Percentiles rank a stretch among this genome's conserved stretches.
These are phyloP conservation scores for Synergus gifuensis DNA, from an alignment of 2,888 invertebrate genomes.

Conservation along the genomic window DNA sequence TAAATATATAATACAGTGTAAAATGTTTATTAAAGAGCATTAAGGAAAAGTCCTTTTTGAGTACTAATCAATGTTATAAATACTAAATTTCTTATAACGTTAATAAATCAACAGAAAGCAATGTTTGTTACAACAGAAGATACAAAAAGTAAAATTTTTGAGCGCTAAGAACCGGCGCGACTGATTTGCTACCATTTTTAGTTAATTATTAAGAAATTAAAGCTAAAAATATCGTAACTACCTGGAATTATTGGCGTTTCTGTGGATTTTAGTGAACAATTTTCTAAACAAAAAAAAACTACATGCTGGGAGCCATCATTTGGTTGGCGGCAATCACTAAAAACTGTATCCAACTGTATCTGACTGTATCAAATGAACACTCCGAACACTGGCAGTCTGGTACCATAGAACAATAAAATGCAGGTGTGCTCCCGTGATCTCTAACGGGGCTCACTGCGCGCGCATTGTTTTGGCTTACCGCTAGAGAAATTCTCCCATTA, in stretches of 20 bases:
- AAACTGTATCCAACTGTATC: no score
- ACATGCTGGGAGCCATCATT: not conserved
- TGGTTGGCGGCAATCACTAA: slow-evolving; percentile 3
- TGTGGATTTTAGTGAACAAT: not conserved
- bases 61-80: not conserved
- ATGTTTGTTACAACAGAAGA: not conserved
- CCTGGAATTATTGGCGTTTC: not conserved
- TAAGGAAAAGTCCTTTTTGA: not conserved
- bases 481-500: no score
- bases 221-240: not conserved
- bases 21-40: not conserved
- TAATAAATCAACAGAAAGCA: not conserved
- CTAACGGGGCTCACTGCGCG: no score
- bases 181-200: not conserved
- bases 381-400: no score
- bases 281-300: not conserved
- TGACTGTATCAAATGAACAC: no score
- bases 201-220: not conserved
- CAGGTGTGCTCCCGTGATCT: no score
- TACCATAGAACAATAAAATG: no score
- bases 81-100: not conserved
- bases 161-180: not conserved
- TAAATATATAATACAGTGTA: not conserved
- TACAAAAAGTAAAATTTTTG: not conserved
- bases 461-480: no score